Evolutionary conservation across 2,113 vertebrate genomes (phyloP).

Genomic region (Oncorhynchus clarkii): DNA sequence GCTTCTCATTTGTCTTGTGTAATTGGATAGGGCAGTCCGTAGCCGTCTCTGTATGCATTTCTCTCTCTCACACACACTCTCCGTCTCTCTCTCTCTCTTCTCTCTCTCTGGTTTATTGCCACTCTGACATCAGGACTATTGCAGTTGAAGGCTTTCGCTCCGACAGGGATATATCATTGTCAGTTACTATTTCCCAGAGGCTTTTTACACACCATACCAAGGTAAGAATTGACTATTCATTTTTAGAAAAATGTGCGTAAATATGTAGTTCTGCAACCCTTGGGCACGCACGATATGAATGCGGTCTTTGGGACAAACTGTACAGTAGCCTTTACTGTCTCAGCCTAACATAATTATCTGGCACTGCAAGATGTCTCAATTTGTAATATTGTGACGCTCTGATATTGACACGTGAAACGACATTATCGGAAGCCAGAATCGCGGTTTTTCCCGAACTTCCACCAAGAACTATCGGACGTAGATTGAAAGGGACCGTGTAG

Average conservation of each 20-base stretch:
- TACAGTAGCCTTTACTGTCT: too few relatives aligned
- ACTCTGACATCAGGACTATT: constrained; percentile 67
- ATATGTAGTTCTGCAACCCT: neutral
- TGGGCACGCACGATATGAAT: constrained; percentile 32
- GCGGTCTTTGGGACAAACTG: neutral
- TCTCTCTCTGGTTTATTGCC: constrained; percentile 53
- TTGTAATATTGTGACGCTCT: neutral
- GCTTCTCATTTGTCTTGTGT: constrained; percentile 53
- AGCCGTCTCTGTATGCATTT: constrained; percentile 9
- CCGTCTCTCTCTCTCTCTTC: constrained; percentile 17
- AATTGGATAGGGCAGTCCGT: constrained; percentile 42
- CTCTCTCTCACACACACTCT: constrained; percentile 17
- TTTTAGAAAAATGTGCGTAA: neutral
- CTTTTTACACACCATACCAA: constrained; percentile 14
- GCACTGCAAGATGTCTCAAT: neutral
- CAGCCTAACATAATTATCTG: neutral
- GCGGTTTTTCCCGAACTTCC: too few relatives aligned
- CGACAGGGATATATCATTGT: constrained; percentile 64
- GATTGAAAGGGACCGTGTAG: too few relatives aligned
- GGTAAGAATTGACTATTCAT: constrained; percentile 54
- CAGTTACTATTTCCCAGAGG: constrained; percentile 26
- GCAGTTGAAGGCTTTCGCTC: constrained; percentile 52
- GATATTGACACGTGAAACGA: neutral
- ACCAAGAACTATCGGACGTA: too few relatives aligned
- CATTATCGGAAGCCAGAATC: too few relatives aligned